phyloP scores from a whole-genome alignment of 2,113 vertebrate genomes.

The Scomber japonicus region DNA sequence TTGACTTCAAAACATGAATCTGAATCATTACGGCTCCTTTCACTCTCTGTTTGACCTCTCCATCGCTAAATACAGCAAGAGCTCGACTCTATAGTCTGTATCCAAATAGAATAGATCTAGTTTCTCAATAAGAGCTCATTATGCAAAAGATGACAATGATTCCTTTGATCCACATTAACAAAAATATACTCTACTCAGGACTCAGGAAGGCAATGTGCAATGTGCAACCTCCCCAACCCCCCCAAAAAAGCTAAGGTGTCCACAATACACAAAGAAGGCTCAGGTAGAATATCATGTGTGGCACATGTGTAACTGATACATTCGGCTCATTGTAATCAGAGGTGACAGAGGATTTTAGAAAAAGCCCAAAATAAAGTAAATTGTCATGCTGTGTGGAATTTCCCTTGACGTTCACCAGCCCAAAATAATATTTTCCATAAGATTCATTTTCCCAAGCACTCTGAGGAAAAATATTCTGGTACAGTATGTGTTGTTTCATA shows the following conservation, averaged over 20 bases:
- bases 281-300: slow-evolving; percentile 69
- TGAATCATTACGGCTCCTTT: not conserved
- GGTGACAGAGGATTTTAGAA: slow-evolving; percentile 82
- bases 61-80: not conserved
- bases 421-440: slow-evolving; percentile 87
- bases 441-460: slow-evolving; percentile 80
- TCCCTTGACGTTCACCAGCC: slow-evolving; percentile 78
- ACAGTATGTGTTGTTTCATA: slow-evolving; percentile 74
- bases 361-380: slow-evolving; percentile 81
- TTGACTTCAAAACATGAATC: slow-evolving; percentile 22
- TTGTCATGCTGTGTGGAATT: slow-evolving; percentile 86
- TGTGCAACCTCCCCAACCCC: slow-evolving; percentile 23
- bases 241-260: slow-evolving; percentile 47
- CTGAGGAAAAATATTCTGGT: slow-evolving; percentile 74
- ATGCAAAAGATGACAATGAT: slow-evolving; percentile 39
- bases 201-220: slow-evolving; percentile 24
- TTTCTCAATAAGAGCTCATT: not conserved
- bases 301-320: slow-evolving; percentile 81
- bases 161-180: slow-evolving; percentile 42
- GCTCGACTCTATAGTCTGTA: not conserved
- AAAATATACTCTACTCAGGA: slow-evolving; percentile 9
- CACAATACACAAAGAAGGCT: slow-evolving; percentile 59
- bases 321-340: slow-evolving; percentile 83
- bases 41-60: not conserved
- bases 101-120: not conserved